A percentile compares a stretch with the other conserved stretches of the same genome.
phyloP scores from a whole-genome alignment of 2,888 invertebrate genomes.

The Leucophenga montana region DNA sequence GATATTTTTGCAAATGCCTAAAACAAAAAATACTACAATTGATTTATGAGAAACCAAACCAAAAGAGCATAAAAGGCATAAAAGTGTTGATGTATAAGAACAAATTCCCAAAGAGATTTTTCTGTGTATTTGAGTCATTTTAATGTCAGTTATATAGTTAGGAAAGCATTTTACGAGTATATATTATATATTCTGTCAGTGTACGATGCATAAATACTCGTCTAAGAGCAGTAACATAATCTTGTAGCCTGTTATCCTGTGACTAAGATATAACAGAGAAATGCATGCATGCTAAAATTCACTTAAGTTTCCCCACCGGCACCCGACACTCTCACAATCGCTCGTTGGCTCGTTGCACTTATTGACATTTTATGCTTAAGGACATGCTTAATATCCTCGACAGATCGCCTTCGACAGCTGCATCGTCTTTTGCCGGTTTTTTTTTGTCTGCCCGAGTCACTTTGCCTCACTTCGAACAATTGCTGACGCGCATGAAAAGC shows the following conservation, averaged over 20 bases:
- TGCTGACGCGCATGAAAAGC: constrained; percentile 33
- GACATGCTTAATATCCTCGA: constrained; percentile 60
- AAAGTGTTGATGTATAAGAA: too few species aligned
- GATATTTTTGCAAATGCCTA: too few species aligned
- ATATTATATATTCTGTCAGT: too few species aligned
- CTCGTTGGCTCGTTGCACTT: constrained; percentile 55
- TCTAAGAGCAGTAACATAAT: too few species aligned
- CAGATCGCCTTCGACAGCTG: constrained; percentile 29
- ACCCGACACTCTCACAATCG: constrained; percentile 11
- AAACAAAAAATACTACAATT: too few species aligned
- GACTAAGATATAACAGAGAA: neutral
- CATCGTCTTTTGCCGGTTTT: neutral
- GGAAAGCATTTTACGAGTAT: too few species aligned
- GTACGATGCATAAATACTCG: neutral
- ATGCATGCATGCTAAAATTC: constrained; percentile 31
- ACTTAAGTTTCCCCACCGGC: constrained; percentile 26
- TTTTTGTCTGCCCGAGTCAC: neutral
- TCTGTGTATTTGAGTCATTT: too few species aligned
- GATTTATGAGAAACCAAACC: too few species aligned
- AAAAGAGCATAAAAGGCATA: too few species aligned
- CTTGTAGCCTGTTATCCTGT: too few species aligned
- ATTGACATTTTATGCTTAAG: constrained; percentile 63
- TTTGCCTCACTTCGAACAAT: constrained; percentile 29
- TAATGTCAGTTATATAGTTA: too few species aligned
- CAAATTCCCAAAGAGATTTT: too few species aligned